Evolutionary conservation across 2,888 invertebrate species (phyloP).

Genomic region (Aspidiotus rigidus): DNA sequence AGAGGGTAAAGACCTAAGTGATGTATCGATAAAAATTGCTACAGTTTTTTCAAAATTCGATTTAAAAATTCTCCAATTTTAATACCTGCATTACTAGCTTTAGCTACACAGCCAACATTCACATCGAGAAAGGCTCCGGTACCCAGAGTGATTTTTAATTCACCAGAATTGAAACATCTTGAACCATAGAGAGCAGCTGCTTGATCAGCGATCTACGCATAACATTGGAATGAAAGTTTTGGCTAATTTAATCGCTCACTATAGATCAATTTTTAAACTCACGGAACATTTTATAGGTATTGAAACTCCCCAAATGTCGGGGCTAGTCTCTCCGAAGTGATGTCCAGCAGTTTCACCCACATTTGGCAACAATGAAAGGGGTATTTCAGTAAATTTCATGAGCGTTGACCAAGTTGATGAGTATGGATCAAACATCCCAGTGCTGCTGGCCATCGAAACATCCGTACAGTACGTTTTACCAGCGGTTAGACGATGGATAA

Average conservation of each 20-base stretch:
- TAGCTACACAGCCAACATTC: slow-evolving; percentile 54
- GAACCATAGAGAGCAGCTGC: slow-evolving; percentile 83
- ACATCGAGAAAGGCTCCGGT: slow-evolving; percentile 85
- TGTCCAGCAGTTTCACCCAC: slow-evolving; percentile 68
- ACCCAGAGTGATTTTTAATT: slow-evolving; percentile 80
- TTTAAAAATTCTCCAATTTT: neutral
- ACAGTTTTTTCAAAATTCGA: neutral
- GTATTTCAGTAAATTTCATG: slow-evolving; percentile 61
- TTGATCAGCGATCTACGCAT: slow-evolving; percentile 69
- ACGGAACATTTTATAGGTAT: slow-evolving; percentile 73
- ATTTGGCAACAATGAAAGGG: slow-evolving; percentile 63
- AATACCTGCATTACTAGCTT: slow-evolving; percentile 23
- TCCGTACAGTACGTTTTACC: slow-evolving; percentile 67
- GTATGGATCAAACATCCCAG: slow-evolving; percentile 90
- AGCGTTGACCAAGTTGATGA: slow-evolving; percentile 69
- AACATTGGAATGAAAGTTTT: neutral
- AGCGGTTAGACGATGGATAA: slow-evolving; percentile 60
- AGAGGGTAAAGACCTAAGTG: slow-evolving; percentile 63
- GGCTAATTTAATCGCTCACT: neutral
- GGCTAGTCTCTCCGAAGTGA: slow-evolving; percentile 59
- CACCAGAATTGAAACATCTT: slow-evolving; percentile 65
- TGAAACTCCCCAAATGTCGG: slow-evolving; percentile 60
- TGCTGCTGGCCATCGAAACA: slow-evolving; percentile 80
- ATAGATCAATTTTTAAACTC: slow-evolving; percentile 42
- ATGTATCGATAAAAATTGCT: slow-evolving; percentile 11